Evolutionary conservation across 1,140 invertebrate genomes (phyloP).

Genomic region (Protaetia brevitarsis): DNA sequence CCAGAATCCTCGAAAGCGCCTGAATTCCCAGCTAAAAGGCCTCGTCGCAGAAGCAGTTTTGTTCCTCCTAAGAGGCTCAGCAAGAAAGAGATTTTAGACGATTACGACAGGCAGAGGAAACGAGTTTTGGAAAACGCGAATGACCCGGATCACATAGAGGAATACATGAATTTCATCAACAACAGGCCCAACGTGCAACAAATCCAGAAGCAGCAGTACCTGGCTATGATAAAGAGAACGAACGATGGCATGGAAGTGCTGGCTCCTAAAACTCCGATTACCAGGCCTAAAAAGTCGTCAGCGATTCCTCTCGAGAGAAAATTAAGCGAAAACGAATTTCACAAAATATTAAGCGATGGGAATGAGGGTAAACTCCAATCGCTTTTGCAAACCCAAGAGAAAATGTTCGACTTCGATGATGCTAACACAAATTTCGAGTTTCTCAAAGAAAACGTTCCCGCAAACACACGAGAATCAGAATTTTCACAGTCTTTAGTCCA

Average conservation of each 20-base stretch:
- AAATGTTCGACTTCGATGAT: conserved; percentile 21
- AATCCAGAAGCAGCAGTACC: conserved; percentile 34
- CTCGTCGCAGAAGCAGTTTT: background rate
- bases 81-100: conserved; percentile 34
- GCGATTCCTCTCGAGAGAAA: background rate
- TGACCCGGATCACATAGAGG: conserved; percentile 27
- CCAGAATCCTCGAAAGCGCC: background rate
- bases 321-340: conserved; percentile 25
- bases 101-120: conserved; percentile 38
- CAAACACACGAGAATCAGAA: too few species aligned
- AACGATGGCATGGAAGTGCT: conserved; percentile 35
- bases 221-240: conserved; percentile 36
- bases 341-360: conserved; percentile 42
- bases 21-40: background rate
- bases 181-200: conserved; percentile 40
- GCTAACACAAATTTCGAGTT: too few species aligned
- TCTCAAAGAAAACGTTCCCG: too few species aligned
- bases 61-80: conserved; percentile 31
- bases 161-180: conserved; percentile 36
- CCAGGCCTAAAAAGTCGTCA: conserved; percentile 28
- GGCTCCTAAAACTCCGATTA: conserved; percentile 19
- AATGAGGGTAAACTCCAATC: conserved; percentile 38
- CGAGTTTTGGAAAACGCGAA: conserved; percentile 32
- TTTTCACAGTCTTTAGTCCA: too few species aligned
- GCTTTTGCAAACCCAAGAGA: conserved; percentile 36